A percentile compares a stretch with the other conserved stretches of the same genome.
phyloP scores from a whole-genome alignment of 2,113 vertebrate species.

The Amblyopsis rosae region DNA sequence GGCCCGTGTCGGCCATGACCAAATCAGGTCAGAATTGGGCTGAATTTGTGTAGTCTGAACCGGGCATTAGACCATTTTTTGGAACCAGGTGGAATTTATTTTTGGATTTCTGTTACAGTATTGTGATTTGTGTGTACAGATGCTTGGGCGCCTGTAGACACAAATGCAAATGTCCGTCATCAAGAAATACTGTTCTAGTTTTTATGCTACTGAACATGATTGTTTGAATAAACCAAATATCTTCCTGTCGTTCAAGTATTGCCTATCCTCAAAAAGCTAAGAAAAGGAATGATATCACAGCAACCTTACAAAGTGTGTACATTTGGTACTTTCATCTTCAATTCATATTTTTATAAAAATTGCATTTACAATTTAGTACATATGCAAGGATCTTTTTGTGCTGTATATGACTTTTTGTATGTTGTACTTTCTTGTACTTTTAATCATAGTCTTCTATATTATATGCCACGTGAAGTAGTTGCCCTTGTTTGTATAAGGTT shows the following conservation, averaged over 20 bases:
- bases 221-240: conserved; percentile 15
- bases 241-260: too few species aligned
- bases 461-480: conserved; percentile 76
- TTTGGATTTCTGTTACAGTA: conserved; percentile 21
- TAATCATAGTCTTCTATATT: conserved; percentile 54
- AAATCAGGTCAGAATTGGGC: too few species aligned
- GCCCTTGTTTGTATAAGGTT: conserved; percentile 64
- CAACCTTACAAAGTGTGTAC: conserved; percentile 24
- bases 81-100: not conserved
- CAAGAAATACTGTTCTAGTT: conserved; percentile 17
- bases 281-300: conserved; percentile 10
- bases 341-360: conserved; percentile 17
- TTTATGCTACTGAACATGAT: conserved; percentile 10
- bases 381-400: conserved; percentile 53
- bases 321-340: conserved; percentile 16
- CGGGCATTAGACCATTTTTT: too few species aligned
- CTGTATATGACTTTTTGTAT: conserved; percentile 68
- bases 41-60: too few species aligned
- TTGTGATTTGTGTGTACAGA: not conserved
- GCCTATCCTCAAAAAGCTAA: not conserved
- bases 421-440: conserved; percentile 57
- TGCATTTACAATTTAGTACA: conserved; percentile 34
- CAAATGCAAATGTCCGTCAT: not conserved
- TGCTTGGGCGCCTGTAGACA: not conserved
- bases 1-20: too few species aligned